These are phyloP conservation scores for Alviniconcha strummeri DNA, from an alignment of 2,888 invertebrate genomes.

Conservation along the genomic window DNA sequence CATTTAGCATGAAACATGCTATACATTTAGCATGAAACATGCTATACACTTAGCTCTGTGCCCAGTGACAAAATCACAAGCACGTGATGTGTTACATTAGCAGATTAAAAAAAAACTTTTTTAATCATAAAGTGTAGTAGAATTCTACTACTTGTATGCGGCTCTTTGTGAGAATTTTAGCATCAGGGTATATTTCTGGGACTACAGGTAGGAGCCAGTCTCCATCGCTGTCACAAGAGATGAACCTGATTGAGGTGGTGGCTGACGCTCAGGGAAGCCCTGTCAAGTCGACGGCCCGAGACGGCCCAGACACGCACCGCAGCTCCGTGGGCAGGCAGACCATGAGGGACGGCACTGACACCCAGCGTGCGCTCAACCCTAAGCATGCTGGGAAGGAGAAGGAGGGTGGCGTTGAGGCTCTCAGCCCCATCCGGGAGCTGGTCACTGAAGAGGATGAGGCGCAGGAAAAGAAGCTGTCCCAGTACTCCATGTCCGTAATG, in stretches of 20 bases:
- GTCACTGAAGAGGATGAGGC: constrained; percentile 57
- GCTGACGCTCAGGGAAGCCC: constrained; percentile 47
- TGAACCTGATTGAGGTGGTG: constrained; percentile 45
- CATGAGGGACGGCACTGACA: not conserved
- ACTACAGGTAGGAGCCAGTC: constrained; percentile 25
- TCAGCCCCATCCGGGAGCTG: constrained; percentile 63
- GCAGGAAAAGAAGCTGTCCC: constrained; percentile 46
- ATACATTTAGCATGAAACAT: too few relatives aligned
- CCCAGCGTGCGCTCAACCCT: constrained; percentile 16
- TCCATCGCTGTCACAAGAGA: constrained; percentile 40
- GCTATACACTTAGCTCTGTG: too few relatives aligned
- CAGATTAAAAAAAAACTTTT: too few relatives aligned
- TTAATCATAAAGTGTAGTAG: too few relatives aligned
- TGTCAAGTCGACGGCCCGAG: constrained; percentile 21
- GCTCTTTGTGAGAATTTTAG: too few relatives aligned
- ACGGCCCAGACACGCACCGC: not conserved
- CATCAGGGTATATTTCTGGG: too few relatives aligned
- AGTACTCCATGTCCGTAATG: constrained; percentile 40
- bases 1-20: too few relatives aligned
- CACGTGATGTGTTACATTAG: too few relatives aligned
- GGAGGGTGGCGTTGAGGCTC: constrained; percentile 54
- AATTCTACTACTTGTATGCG: too few relatives aligned
- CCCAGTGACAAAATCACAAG: too few relatives aligned
- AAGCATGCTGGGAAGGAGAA: constrained; percentile 45
- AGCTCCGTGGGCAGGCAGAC: constrained; percentile 7